phyloP scores from a whole-genome alignment of 2,113 vertebrate genomes.

The Leucopsar rothschildi region DNA sequence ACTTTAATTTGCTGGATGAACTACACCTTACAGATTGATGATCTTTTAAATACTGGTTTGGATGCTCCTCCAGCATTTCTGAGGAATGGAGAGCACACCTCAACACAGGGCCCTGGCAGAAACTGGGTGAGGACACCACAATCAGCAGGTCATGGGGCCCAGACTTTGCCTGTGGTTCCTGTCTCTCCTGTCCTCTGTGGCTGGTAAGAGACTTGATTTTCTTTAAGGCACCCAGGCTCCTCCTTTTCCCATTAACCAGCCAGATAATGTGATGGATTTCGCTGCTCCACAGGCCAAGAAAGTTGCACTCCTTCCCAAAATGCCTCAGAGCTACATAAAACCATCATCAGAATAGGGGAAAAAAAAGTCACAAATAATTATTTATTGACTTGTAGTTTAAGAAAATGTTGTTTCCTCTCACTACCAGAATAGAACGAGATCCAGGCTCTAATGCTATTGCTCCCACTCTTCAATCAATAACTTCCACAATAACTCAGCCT shows the following conservation, averaged over 20 bases:
- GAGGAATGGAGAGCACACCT: background rate
- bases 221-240: background rate
- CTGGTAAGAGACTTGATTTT: background rate
- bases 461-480: conserved; percentile 28
- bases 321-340: background rate
- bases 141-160: no score
- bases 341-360: background rate
- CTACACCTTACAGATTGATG: background rate
- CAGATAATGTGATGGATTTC: background rate
- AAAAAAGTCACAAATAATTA: background rate
- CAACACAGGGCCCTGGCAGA: background rate
- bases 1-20: background rate
- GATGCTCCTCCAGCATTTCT: rapidly evolving
- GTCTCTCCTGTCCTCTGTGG: background rate
- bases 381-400: background rate
- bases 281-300: background rate
- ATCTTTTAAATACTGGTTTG: background rate
- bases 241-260: background rate
- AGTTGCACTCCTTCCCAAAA: background rate
- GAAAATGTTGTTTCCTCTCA: conserved; percentile 8
- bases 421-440: background rate
- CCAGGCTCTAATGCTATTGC: background rate
- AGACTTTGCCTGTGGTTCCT: background rate
- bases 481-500: background rate
- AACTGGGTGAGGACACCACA: background rate